Conservation (phyloP, 1,140 invertebrate species). For the Neelides sp. region DNA sequence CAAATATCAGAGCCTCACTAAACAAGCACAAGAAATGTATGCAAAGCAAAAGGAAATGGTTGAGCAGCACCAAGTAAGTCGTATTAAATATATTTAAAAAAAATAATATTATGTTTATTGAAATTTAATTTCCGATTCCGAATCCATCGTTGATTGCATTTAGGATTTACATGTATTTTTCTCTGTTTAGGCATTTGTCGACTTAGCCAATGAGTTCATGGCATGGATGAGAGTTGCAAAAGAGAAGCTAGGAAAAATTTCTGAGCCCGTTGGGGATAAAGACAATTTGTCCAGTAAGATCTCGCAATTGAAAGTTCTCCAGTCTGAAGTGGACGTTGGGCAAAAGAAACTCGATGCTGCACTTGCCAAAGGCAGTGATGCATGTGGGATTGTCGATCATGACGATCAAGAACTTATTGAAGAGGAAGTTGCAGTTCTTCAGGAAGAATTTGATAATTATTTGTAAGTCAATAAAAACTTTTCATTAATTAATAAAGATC, state of each 20-base stretch:
- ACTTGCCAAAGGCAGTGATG: constrained; percentile 64
- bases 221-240: constrained; percentile 79
- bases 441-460: constrained; percentile 45
- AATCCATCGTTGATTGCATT: neutral
- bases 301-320: constrained; percentile 65
- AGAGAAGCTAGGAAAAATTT: constrained; percentile 81
- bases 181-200: constrained; percentile 54
- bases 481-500: neutral
- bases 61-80: constrained; percentile 62
- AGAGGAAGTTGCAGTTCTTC: constrained; percentile 73
- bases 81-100: constrained; percentile 6
- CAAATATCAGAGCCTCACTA: constrained; percentile 77
- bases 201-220: constrained; percentile 78
- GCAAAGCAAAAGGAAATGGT: constrained; percentile 82
- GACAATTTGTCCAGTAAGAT: constrained; percentile 72
- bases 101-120: constrained; percentile 3
- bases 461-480: constrained; percentile 12
- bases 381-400: constrained; percentile 64
- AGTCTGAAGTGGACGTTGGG: constrained; percentile 66
- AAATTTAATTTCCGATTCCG: neutral
- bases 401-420: constrained; percentile 81
- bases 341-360: constrained; percentile 68
- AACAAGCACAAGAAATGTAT: constrained; percentile 75
- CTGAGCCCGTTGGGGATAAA: constrained; percentile 85
- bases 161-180: constrained; percentile 1